Percentiles rank a stretch among this genome's conserved stretches.
Conservation (phyloP, 2,113 vertebrate genomes). For the Aplodontia rufa region DNA sequence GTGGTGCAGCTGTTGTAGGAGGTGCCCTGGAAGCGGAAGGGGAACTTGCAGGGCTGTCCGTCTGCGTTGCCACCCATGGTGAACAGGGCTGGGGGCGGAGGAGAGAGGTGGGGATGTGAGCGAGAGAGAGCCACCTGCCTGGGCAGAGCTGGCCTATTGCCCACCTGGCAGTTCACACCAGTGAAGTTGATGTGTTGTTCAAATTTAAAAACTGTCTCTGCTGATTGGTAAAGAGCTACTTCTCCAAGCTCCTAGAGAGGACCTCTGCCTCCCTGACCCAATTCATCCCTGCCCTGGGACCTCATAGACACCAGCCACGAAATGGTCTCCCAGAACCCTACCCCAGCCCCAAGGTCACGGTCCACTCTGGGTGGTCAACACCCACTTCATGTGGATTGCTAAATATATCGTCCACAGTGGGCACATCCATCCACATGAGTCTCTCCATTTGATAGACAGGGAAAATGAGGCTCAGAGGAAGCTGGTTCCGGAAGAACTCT, state of each 20-base stretch:
- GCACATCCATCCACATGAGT: background rate
- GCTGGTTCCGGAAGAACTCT: background rate
- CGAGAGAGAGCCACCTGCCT: background rate
- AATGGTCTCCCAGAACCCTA: background rate
- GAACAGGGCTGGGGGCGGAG: constrained; percentile 84
- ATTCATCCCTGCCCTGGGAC: background rate
- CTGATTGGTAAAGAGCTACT: background rate
- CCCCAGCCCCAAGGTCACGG: background rate
- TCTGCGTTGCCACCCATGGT: constrained; percentile 95
- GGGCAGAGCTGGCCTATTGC: background rate
- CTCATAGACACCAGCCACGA: background rate
- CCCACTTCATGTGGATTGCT: background rate
- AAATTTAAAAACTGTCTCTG: background rate
- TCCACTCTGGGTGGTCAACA: background rate
- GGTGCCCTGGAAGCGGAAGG: constrained; percentile 94
- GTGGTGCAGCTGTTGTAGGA: constrained; percentile 94
- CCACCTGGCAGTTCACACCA: background rate
- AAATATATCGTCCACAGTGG: background rate
- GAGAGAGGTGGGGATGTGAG: background rate
- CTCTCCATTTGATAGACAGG: background rate
- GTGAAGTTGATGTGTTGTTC: accelerated
- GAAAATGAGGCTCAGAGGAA: background rate
- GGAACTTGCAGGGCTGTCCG: constrained; percentile 95
- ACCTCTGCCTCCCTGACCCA: background rate
- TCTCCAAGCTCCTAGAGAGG: background rate